phyloP scores from a whole-genome alignment of 2,797 vertebrate genomes.

The Naso thynnoides region DNA sequence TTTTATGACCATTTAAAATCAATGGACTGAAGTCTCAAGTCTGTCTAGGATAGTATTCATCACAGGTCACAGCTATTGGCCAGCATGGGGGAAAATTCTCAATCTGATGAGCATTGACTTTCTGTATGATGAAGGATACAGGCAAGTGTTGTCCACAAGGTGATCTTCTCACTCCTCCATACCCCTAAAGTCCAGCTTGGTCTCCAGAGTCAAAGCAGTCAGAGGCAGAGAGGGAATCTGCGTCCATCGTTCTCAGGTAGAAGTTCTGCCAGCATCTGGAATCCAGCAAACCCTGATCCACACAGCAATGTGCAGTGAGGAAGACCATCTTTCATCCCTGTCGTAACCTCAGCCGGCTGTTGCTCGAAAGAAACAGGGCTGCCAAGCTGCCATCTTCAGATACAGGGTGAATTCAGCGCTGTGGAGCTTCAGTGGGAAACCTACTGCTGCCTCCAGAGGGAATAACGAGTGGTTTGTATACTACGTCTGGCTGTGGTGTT shows the following conservation, averaged over 20 bases:
- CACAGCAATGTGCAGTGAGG: not conserved
- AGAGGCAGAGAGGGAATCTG: constrained; percentile 24
- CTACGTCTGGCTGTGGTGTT: constrained; percentile 51
- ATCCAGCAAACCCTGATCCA: constrained; percentile 16
- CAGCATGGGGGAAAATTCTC: constrained; percentile 28
- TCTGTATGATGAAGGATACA: constrained; percentile 36
- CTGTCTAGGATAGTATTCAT: constrained; percentile 25
- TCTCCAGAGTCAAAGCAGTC: constrained; percentile 9
- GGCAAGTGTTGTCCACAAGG: constrained; percentile 41
- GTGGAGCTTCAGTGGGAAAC: constrained; percentile 11
- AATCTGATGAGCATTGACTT: constrained; percentile 67
- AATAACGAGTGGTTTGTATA: constrained; percentile 85
- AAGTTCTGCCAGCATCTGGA: constrained; percentile 31
- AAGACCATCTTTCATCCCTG: not conserved
- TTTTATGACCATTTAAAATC: constrained; percentile 25
- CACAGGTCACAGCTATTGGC: constrained; percentile 13
- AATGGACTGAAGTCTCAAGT: constrained; percentile 67
- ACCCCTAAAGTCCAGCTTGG: constrained; percentile 35
- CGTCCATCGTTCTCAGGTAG: constrained; percentile 39
- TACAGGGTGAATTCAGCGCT: not conserved
- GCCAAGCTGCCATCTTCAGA: constrained; percentile 11
- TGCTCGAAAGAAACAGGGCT: constrained; percentile 27
- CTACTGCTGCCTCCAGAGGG: constrained; percentile 21
- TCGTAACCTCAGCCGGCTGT: constrained; percentile 19
- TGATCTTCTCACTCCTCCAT: constrained; percentile 7